These are phyloP conservation scores for Mastomys natalensis DNA, from an alignment of 2,113 vertebrate genomes.

Conservation along the genomic window DNA sequence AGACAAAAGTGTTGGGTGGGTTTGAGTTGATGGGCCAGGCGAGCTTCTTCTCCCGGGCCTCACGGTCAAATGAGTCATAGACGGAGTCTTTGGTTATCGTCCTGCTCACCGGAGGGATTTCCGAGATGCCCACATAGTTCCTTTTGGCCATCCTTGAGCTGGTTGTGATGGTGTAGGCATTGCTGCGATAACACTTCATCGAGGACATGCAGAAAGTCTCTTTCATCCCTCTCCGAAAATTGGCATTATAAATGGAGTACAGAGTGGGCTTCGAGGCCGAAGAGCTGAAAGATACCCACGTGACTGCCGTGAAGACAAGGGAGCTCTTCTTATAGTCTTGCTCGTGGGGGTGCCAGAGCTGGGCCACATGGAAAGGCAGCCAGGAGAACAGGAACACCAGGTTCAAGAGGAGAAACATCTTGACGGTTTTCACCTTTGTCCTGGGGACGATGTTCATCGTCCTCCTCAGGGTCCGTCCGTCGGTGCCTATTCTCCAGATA, in stretches of 20 bases:
- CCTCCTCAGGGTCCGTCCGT: slow-evolving; percentile 92
- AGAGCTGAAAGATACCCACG: slow-evolving; percentile 94
- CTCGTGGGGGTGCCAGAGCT: slow-evolving; percentile 93
- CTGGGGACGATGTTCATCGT: slow-evolving; percentile 96
- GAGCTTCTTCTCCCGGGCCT: slow-evolving; percentile 94
- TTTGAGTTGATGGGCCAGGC: slow-evolving; percentile 95
- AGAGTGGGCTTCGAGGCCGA: slow-evolving; percentile 95
- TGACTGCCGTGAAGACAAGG: slow-evolving; percentile 89
- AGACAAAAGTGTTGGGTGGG: slow-evolving; percentile 96
- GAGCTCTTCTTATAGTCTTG: slow-evolving; percentile 86
- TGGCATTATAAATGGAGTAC: slow-evolving; percentile 93
- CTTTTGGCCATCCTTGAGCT: slow-evolving; percentile 96
- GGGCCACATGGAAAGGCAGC: slow-evolving; percentile 93
- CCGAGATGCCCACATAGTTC: slow-evolving; percentile 95
- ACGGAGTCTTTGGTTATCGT: slow-evolving; percentile 90
- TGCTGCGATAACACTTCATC: slow-evolving; percentile 98
- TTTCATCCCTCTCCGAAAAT: slow-evolving; percentile 95
- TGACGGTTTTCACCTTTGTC: slow-evolving; percentile 97
- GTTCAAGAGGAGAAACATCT: slow-evolving; percentile 97
- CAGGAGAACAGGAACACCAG: slow-evolving; percentile 92
- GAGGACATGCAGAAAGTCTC: slow-evolving; percentile 98
- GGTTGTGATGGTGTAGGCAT: slow-evolving; percentile 96
- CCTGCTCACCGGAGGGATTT: slow-evolving; percentile 89
- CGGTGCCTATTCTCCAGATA: slow-evolving; percentile 94
- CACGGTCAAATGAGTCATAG: slow-evolving; percentile 93